These are phyloP conservation scores for Leptatherina wallacei DNA, from an alignment of 2,797 vertebrate genomes.

Conservation along the genomic window DNA sequence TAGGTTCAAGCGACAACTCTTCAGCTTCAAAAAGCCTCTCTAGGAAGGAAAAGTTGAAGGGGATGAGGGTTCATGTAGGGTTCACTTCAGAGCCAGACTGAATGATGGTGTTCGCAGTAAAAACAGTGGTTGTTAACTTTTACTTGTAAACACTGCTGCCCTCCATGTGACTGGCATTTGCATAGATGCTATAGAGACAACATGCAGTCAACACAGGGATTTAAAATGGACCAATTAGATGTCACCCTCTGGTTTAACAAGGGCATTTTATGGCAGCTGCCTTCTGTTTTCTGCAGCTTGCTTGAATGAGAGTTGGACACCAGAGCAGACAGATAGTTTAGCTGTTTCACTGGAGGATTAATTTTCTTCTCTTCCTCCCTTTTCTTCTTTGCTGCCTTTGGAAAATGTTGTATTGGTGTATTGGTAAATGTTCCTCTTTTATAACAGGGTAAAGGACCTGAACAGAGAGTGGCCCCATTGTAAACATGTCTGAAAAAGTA, in stretches of 20 bases:
- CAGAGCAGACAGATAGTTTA: slow-evolving; percentile 13
- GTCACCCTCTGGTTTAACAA: slow-evolving; percentile 20
- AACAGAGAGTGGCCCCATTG: background rate
- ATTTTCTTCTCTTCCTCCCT: background rate
- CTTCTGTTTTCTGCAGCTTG: slow-evolving; percentile 18
- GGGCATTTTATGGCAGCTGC: slow-evolving; percentile 30
- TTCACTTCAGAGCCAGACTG: slow-evolving; percentile 53
- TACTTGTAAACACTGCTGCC: slow-evolving; percentile 27
- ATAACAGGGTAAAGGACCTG: slow-evolving; percentile 7
- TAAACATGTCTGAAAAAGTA: slow-evolving; percentile 2
- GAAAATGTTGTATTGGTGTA: background rate
- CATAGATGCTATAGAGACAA: slow-evolving; percentile 43
- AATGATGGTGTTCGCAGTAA: slow-evolving; percentile 64
- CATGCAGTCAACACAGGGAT: slow-evolving; percentile 40
- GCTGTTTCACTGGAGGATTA: background rate
- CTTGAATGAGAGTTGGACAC: slow-evolving; percentile 7
- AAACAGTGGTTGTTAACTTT: slow-evolving; percentile 58
- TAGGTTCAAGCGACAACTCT: slow-evolving; percentile 46
- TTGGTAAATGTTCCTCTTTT: background rate
- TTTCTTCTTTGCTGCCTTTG: background rate
- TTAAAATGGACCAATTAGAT: slow-evolving; percentile 42
- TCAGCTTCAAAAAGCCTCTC: slow-evolving; percentile 36
- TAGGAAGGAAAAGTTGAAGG: slow-evolving; percentile 34
- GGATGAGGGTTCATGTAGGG: slow-evolving; percentile 55
- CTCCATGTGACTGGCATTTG: slow-evolving; percentile 47